phyloP scores from a whole-genome alignment of 2,113 vertebrate genomes.

The Lepisosteus osseus region DNA sequence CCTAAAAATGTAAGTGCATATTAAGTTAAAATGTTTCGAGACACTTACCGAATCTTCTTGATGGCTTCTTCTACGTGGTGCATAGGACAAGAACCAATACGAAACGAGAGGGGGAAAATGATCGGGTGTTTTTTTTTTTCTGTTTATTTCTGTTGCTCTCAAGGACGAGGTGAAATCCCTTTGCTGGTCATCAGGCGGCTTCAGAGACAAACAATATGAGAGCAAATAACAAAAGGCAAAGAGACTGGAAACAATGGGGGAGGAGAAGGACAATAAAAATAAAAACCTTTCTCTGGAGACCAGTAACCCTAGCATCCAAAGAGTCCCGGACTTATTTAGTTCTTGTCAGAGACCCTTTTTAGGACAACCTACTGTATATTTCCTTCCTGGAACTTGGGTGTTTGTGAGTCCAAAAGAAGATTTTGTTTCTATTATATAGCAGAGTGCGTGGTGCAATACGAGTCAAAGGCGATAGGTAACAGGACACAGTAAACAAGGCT shows the following conservation, averaged over 20 bases:
- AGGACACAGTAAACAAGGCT: slow-evolving; percentile 48
- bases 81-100: slow-evolving; percentile 31
- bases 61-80: slow-evolving; percentile 47
- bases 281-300: slow-evolving; percentile 20
- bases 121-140: slow-evolving; percentile 43
- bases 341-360: slow-evolving; percentile 18
- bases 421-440: slow-evolving; percentile 57
- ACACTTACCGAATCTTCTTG: slow-evolving; percentile 63
- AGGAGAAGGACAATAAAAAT: slow-evolving; percentile 47
- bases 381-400: slow-evolving; percentile 28
- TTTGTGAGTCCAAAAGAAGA: slow-evolving; percentile 47
- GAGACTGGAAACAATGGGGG: slow-evolving; percentile 61
- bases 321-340: slow-evolving; percentile 19
- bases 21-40: slow-evolving; percentile 54
- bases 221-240: slow-evolving; percentile 56
- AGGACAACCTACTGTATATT: neutral
- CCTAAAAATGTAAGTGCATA: neutral
- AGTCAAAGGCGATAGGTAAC: slow-evolving; percentile 51
- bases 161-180: slow-evolving; percentile 76
- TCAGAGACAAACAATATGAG: slow-evolving; percentile 68
- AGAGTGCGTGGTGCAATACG: slow-evolving; percentile 44
- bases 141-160: slow-evolving; percentile 51
- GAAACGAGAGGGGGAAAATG: slow-evolving; percentile 48
- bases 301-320: slow-evolving; percentile 26
- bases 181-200: slow-evolving; percentile 71